A percentile compares a stretch with the other conserved stretches of the same genome.
phyloP scores from a whole-genome alignment of 2,797 vertebrate species.

The Rhynchonycteris naso region DNA sequence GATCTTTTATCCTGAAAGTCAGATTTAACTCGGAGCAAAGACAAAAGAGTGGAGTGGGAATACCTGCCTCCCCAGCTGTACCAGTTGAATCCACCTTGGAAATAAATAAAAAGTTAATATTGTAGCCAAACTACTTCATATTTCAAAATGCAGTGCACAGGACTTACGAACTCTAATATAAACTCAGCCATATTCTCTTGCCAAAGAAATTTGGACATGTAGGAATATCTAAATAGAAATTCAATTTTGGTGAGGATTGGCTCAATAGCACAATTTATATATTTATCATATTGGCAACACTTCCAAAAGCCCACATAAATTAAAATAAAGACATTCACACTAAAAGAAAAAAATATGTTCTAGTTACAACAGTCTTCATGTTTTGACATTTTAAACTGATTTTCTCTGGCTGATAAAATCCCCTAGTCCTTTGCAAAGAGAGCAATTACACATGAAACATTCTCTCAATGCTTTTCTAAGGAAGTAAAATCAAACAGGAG shows the following conservation, averaged over 20 bases:
- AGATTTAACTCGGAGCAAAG: constrained; percentile 9
- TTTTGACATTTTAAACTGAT: constrained; percentile 27
- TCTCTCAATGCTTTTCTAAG: background rate
- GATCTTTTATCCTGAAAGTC: background rate
- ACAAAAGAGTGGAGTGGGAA: background rate
- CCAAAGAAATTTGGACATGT: background rate
- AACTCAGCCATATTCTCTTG: background rate
- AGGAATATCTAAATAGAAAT: constrained; percentile 5
- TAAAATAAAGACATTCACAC: background rate
- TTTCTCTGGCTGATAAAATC: background rate
- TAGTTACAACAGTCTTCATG: background rate
- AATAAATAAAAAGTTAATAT: background rate
- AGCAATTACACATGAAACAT: background rate
- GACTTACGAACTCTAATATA: background rate
- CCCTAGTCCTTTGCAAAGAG: background rate
- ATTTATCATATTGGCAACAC: background rate
- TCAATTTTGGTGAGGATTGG: background rate
- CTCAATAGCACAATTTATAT: background rate
- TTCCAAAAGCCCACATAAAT: background rate
- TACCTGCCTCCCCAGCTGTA: background rate
- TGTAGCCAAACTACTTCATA: background rate
- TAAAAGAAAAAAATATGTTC: background rate
- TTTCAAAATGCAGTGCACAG: background rate
- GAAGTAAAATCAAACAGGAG: background rate
- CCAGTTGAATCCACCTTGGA: background rate